Evolutionary conservation across 2,888 invertebrate genomes (phyloP).

Genomic region (Epinotia ramella): DNA sequence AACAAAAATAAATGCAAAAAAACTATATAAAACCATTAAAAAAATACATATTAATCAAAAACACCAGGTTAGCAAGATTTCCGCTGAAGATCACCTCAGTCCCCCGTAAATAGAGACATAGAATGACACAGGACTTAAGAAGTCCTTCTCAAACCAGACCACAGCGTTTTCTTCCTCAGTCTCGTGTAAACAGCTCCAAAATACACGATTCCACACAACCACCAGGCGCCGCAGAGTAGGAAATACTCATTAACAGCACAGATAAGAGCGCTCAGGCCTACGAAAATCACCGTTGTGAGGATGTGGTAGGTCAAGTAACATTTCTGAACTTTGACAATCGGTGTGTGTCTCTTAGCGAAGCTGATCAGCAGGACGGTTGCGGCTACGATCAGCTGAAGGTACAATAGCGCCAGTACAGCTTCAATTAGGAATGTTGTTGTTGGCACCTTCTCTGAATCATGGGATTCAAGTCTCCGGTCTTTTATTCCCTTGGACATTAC

Average conservation of each 20-base stretch:
- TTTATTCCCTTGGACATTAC: slow-evolving; percentile 53
- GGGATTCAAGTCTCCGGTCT: not conserved
- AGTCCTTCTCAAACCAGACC: slow-evolving; percentile 54
- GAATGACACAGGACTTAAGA: not conserved
- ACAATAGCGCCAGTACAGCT: slow-evolving; percentile 64
- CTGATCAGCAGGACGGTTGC: slow-evolving; percentile 62
- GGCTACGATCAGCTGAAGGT: slow-evolving; percentile 68
- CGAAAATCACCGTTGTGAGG: slow-evolving; percentile 58
- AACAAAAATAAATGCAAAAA: too few relatives aligned
- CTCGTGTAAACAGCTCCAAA: slow-evolving; percentile 57
- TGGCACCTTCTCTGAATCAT: slow-evolving; percentile 50
- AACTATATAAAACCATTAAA: too few relatives aligned
- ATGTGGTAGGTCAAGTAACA: slow-evolving; percentile 68
- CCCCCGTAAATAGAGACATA: too few relatives aligned
- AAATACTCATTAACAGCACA: slow-evolving; percentile 58
- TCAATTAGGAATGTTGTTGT: slow-evolving; percentile 59
- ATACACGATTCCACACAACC: slow-evolving; percentile 56
- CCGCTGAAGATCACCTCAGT: too few relatives aligned
- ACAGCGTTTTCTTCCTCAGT: slow-evolving; percentile 55
- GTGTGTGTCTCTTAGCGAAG: slow-evolving; percentile 59
- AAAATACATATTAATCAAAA: too few relatives aligned
- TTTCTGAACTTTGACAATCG: slow-evolving; percentile 59
- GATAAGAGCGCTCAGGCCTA: slow-evolving; percentile 59
- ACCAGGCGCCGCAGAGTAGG: slow-evolving; percentile 52
- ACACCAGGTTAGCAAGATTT: too few relatives aligned